These are phyloP conservation scores for Oasisia sp. DNA, from an alignment of 2,888 invertebrate genomes.

Conservation along the genomic window DNA sequence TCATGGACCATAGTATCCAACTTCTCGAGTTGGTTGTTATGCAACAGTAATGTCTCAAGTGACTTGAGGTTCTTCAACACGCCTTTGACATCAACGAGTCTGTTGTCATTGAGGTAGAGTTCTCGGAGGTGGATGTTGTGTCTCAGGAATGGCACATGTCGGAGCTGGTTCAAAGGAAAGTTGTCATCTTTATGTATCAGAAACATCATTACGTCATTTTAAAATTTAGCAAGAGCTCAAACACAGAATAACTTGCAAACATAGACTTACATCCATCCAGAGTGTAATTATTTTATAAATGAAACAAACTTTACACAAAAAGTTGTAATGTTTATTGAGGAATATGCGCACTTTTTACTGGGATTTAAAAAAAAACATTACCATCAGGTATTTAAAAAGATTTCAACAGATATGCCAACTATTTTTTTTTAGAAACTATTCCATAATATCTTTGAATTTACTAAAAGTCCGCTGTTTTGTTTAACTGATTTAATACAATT, in stretches of 20 bases:
- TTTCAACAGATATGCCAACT: neutral
- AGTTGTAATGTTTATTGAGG: no score
- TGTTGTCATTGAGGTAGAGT: constrained; percentile 59
- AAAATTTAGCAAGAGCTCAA: neutral
- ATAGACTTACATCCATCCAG: neutral
- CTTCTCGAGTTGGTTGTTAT: constrained; percentile 60
- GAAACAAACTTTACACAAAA: no score
- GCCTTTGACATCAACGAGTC: constrained; percentile 53
- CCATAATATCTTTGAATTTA: neutral
- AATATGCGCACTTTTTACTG: no score
- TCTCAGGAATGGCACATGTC: constrained; percentile 49
- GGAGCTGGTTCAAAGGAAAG: constrained; percentile 45
- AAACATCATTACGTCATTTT: neutral
- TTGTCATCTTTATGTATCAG: neutral
- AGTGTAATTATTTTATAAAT: neutral
- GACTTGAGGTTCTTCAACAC: constrained; percentile 54
- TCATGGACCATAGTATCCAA: constrained; percentile 55
- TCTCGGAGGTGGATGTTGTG: constrained; percentile 54
- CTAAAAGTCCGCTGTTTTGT: neutral
- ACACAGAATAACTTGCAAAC: neutral
- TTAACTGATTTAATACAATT: neutral
- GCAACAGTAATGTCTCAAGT: constrained; percentile 54
- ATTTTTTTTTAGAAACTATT: neutral
- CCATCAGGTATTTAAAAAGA: neutral
- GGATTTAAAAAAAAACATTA: neutral